phyloP scores from a whole-genome alignment of 2,888 invertebrate species.

The Dasysyrphus albostriatus region DNA sequence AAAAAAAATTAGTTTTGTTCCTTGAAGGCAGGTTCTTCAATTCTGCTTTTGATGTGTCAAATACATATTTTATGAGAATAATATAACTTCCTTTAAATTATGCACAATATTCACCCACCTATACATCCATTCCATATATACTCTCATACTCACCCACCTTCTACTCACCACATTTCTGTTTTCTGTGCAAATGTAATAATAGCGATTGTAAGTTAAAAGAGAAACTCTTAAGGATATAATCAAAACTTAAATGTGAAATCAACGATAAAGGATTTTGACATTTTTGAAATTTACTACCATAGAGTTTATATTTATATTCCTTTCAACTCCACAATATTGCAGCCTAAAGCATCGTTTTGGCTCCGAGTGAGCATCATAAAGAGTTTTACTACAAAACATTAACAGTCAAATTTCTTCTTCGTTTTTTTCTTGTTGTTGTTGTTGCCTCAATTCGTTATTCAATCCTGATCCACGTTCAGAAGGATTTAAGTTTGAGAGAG shows the following conservation, averaged over 20 bases:
- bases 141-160: neutral
- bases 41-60: neutral
- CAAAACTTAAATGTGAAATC: slow-evolving; percentile 47
- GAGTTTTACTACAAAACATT: slow-evolving; percentile 46
- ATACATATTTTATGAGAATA: neutral
- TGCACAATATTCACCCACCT: neutral
- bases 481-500: slow-evolving; percentile 4
- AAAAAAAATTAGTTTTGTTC: neutral
- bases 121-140: too few relatives aligned
- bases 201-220: neutral
- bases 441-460: neutral
- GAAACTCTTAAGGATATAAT: slow-evolving; percentile 37
- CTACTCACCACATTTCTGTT: neutral
- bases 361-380: slow-evolving; percentile 27
- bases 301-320: neutral
- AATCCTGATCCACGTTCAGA: neutral
- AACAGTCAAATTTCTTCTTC: slow-evolving; percentile 5
- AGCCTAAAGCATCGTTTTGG: slow-evolving; percentile 10
- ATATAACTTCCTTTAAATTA: neutral
- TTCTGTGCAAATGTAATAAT: neutral
- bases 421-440: neutral
- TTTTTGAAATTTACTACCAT: slow-evolving; percentile 38
- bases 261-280: slow-evolving; percentile 52
- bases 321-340: slow-evolving; percentile 22
- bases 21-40: neutral